A percentile compares a stretch with the other conserved stretches of the same genome.
Evolutionary conservation across 2,888 invertebrate species (phyloP).

Genomic region (Cerceris rybyensis): DNA sequence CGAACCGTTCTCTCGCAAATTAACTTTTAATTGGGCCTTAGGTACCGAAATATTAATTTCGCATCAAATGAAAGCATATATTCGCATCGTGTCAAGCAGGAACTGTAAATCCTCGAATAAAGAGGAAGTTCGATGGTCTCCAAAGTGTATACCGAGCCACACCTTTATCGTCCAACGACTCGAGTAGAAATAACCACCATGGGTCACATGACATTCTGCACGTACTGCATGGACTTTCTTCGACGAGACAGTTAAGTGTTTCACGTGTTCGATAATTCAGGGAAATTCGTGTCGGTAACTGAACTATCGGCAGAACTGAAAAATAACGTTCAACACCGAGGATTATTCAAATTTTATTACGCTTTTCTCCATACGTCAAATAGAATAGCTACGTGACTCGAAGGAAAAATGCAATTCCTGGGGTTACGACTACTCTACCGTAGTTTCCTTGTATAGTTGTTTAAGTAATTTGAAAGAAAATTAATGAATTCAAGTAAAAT

Average conservation of each 20-base stretch:
- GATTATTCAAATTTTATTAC: too few species aligned
- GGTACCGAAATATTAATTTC: too few species aligned
- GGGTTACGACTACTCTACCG: background rate
- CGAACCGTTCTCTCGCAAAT: too few species aligned
- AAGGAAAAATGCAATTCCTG: background rate
- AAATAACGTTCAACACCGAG: too few species aligned
- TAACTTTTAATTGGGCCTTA: too few species aligned
- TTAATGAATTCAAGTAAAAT: too few species aligned
- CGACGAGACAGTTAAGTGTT: conserved; percentile 20
- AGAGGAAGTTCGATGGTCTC: conserved; percentile 32
- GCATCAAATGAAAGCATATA: background rate
- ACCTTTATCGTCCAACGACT: conserved; percentile 49
- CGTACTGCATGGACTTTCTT: conserved; percentile 68
- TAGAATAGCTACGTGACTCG: too few species aligned
- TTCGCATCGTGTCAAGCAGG: conserved; percentile 19
- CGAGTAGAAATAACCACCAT: conserved; percentile 52
- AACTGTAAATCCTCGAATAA: conserved; percentile 6
- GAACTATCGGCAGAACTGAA: background rate
- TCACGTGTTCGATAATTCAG: conserved; percentile 46
- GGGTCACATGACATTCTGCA: conserved; percentile 59
- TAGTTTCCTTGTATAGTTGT: background rate
- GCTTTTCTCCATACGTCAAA: too few species aligned
- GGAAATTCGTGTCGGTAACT: conserved; percentile 5
- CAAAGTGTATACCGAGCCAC: conserved; percentile 51
- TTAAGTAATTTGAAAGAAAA: background rate